phyloP scores from a whole-genome alignment of 1,140 invertebrate genomes.

The Lucilia sericata region DNA sequence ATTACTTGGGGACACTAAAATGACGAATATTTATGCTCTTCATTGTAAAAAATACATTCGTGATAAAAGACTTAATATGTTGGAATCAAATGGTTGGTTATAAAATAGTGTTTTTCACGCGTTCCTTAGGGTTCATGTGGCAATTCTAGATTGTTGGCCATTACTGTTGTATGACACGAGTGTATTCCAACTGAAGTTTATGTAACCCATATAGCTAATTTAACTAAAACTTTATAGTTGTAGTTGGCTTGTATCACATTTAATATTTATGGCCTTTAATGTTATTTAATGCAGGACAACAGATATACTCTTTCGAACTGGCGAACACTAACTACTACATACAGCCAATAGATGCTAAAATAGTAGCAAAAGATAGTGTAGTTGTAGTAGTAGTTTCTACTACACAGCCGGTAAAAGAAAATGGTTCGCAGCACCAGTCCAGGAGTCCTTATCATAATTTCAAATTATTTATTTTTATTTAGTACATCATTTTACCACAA shows the following conservation, averaged over 20 bases:
- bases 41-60: too few species aligned
- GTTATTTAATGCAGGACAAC: constrained; percentile 18
- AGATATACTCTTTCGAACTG: not conserved
- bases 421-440: not conserved
- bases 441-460: not conserved
- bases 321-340: not conserved
- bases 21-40: too few species aligned
- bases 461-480: not conserved
- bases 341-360: not conserved
- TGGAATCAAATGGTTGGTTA: too few species aligned
- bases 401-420: not conserved
- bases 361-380: too few species aligned
- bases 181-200: not conserved
- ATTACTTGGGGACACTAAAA: too few species aligned
- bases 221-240: constrained; percentile 51
- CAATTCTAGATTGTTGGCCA: too few species aligned
- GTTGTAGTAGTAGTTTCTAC: too few species aligned
- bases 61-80: too few species aligned
- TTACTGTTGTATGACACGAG: not conserved
- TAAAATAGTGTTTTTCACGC: too few species aligned
- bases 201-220: constrained; percentile 33
- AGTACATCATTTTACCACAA: not conserved
- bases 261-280: constrained; percentile 62
- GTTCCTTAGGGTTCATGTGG: too few species aligned
- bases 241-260: constrained; percentile 59